A percentile compares a stretch with the other conserved stretches of the same genome.
Evolutionary conservation across 2,888 invertebrate species (phyloP).

Genomic region (Deroplatys truncata): DNA sequence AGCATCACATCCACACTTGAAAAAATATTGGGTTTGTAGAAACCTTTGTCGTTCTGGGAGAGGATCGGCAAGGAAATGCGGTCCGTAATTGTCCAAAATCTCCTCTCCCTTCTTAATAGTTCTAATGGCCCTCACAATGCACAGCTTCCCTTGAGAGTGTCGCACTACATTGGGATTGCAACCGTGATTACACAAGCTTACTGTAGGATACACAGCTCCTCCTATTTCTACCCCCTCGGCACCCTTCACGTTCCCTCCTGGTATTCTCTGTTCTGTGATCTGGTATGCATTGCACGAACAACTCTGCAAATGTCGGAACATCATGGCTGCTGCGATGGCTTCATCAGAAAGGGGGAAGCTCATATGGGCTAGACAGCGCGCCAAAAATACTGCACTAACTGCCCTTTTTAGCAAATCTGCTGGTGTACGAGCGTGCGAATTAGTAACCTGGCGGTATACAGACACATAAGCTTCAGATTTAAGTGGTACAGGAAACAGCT

Average conservation of each 20-base stretch:
- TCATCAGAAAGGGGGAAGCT: slow-evolving; percentile 33
- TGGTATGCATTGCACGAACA: slow-evolving; percentile 50
- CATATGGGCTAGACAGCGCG: slow-evolving; percentile 41
- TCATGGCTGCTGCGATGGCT: slow-evolving; percentile 38
- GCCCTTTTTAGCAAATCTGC: slow-evolving; percentile 42
- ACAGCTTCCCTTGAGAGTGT: slow-evolving; percentile 38
- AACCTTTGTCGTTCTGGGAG: slow-evolving; percentile 39
- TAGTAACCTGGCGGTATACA: slow-evolving; percentile 42
- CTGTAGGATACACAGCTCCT: slow-evolving; percentile 47
- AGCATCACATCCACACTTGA: slow-evolving; percentile 44
- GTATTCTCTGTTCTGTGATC: slow-evolving; percentile 44
- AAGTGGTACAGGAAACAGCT: background rate
- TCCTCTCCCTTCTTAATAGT: slow-evolving; percentile 43
- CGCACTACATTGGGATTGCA: slow-evolving; percentile 48
- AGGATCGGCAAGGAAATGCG: slow-evolving; percentile 42
- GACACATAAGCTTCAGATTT: background rate
- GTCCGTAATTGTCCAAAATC: slow-evolving; percentile 48
- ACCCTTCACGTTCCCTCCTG: slow-evolving; percentile 33
- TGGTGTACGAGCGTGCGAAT: slow-evolving; percentile 38
- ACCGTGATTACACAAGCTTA: slow-evolving; percentile 49
- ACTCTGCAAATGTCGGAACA: slow-evolving; percentile 45
- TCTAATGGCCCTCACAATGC: slow-evolving; percentile 36
- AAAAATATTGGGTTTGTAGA: slow-evolving; percentile 45
- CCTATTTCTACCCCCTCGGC: slow-evolving; percentile 39
- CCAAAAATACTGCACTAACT: slow-evolving; percentile 43